Percentiles rank a stretch among this genome's conserved stretches.
Evolutionary conservation across 1,140 invertebrate species (phyloP).

Genomic region (Thalassaphorura encarpata): DNA sequence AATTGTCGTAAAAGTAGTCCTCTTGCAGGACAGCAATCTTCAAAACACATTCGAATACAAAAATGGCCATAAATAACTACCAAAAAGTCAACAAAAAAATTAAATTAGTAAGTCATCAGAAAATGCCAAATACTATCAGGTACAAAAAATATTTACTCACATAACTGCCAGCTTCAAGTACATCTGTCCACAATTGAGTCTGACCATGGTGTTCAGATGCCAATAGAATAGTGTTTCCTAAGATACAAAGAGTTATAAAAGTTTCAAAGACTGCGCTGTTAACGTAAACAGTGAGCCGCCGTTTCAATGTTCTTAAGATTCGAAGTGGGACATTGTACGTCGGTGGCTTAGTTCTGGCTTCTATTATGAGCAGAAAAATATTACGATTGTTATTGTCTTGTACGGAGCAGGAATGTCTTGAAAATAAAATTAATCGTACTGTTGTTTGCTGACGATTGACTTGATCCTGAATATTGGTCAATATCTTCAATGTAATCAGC

Average conservation of each 20-base stretch:
- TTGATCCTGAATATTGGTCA: too few relatives aligned
- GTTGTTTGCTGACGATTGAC: not conserved
- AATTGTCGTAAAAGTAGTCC: slow-evolving; percentile 82
- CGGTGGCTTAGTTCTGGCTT: slow-evolving; percentile 47
- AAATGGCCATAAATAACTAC: slow-evolving; percentile 89
- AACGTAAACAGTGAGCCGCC: slow-evolving; percentile 58
- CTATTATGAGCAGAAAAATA: not conserved
- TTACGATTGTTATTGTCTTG: not conserved
- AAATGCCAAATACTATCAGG: slow-evolving; percentile 16
- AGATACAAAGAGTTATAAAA: slow-evolving; percentile 78
- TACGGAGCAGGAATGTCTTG: not conserved
- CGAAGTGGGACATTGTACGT: too few relatives aligned
- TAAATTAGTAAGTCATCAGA: too few relatives aligned
- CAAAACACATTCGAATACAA: slow-evolving; percentile 82
- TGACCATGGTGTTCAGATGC: slow-evolving; percentile 85
- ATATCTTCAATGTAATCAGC: slow-evolving; percentile 6
- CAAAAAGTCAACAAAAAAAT: not conserved
- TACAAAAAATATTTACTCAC: slow-evolving; percentile 41
- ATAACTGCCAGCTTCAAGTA: slow-evolving; percentile 81
- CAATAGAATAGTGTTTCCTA: slow-evolving; percentile 77
- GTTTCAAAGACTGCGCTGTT: slow-evolving; percentile 65
- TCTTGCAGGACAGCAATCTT: slow-evolving; percentile 85
- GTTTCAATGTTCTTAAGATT: too few relatives aligned
- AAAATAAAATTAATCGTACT: not conserved
- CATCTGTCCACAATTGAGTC: slow-evolving; percentile 67